Base-by-base conservation (phyloP, 1,140 invertebrate species). In the Laupala kohalensis region DNA sequence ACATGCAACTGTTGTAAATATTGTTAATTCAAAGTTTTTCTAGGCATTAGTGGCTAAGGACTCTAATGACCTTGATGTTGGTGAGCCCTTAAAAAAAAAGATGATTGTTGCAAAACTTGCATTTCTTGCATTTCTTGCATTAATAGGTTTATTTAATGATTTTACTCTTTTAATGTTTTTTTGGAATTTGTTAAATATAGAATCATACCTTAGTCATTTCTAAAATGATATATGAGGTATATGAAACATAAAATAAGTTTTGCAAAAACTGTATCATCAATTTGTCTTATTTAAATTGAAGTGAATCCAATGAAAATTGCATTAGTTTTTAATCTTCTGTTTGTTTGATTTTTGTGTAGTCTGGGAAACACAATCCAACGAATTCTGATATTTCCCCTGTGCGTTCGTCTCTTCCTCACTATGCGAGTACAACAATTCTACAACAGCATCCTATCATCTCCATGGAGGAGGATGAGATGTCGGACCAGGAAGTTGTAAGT, bases 381-480 rank as follows among this genome's bases (percentile, higher is more conserved):
- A 30, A 29, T 19, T 30, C 69, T n/a, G 53, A 70, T 4, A 15
- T 26, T 3, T 70, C 69, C 3, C 69, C 69, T 0, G 6, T 37
- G 9, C 25, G n/a, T 12, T 6, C 67, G 2, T 26, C 13, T 67
- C 27, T 25, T 67, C 25, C 25, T 25, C n/a, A 25, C 6, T 67
- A n/a, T 67, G 6, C 78, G 76, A 80, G 81, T 73, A 68, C 67
- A 23, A 29, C 70, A 13, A 28, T 64, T 5, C 6, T 29, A 19
- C 70, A 71, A 27, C 90, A 92, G 76, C 85, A 88, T 76, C 87
- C 89, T 30, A 96, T 97, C 67, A 94, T 96, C 76, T 93, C 92
- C 25, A 96, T 96, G 92, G 95, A 97, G 80, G 94, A 96, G 79
- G 94, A 96, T 78, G 94, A 96, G 76, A 90, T 92, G 73, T 93